Conservation (phyloP, 2,888 invertebrate genomes). For the Scotopteryx bipunctaria region DNA sequence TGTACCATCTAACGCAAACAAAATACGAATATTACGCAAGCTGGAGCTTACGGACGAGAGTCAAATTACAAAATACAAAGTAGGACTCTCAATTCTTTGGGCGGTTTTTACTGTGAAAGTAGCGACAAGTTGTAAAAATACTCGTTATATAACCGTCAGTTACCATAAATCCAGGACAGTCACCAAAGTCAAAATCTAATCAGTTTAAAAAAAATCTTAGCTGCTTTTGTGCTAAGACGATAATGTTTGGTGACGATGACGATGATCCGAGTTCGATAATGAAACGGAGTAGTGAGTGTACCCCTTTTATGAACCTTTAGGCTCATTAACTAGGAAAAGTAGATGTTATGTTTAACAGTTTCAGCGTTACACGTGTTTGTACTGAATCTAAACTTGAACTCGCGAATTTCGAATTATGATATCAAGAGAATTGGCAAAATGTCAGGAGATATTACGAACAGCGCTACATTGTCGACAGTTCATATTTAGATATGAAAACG, state of each 20-base stretch:
- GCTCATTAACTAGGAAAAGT: too few species aligned
- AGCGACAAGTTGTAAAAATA: constrained; percentile 35
- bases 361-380: background rate
- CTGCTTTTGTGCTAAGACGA: too few species aligned
- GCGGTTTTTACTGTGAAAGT: constrained; percentile 36
- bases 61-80: too few species aligned
- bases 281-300: too few species aligned
- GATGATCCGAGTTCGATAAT: too few species aligned
- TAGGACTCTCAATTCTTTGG: constrained; percentile 38
- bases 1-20: constrained; percentile 12
- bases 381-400: constrained; percentile 32
- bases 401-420: constrained; percentile 36
- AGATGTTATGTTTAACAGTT: background rate
- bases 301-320: too few species aligned
- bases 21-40: constrained; percentile 21
- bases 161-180: too few species aligned
- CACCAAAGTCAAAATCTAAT: too few species aligned
- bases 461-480: constrained; percentile 31
- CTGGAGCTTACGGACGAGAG: too few species aligned
- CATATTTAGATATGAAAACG: constrained; percentile 46
- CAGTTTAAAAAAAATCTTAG: too few species aligned
- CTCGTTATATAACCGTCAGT: too few species aligned
- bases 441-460: constrained; percentile 31
- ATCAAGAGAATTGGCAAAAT: constrained; percentile 32
- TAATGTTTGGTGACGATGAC: too few species aligned